These are phyloP conservation scores for Melieria omissa DNA, from an alignment of 2,888 invertebrate species.

Conservation along the genomic window DNA sequence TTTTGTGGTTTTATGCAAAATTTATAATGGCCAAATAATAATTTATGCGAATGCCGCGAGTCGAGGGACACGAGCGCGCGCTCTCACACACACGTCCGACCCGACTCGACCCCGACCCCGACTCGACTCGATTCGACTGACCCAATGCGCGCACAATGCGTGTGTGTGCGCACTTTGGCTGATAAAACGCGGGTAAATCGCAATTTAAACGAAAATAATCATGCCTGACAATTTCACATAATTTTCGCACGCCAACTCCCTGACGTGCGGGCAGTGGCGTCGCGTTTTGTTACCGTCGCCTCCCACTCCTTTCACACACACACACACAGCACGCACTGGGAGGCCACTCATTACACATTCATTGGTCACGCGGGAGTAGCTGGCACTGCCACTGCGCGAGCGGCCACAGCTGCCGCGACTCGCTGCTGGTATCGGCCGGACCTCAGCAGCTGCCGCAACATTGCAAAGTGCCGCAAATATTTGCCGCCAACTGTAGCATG, in stretches of 20 bases:
- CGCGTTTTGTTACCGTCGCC: no score
- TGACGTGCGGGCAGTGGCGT: neutral
- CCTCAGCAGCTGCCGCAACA: neutral
- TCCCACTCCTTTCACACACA: neutral
- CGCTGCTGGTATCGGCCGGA: neutral
- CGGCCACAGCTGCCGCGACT: slow-evolving; percentile 2
- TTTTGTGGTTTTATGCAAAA: slow-evolving; percentile 41
- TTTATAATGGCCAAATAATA: slow-evolving; percentile 42
- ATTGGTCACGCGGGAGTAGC: slow-evolving; percentile 28
- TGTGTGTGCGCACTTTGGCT: neutral
- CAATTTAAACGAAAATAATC: slow-evolving; percentile 35
- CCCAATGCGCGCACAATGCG: slow-evolving; percentile 1
- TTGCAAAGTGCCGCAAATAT: no score
- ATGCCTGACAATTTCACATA: slow-evolving; percentile 45
- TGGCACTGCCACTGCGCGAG: slow-evolving; percentile 5
- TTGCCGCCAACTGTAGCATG: no score
- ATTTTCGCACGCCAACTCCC: slow-evolving; percentile 39
- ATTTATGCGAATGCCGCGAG: slow-evolving; percentile 34
- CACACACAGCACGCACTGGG: neutral
- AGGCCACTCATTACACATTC: slow-evolving; percentile 29
- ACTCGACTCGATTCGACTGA: neutral
- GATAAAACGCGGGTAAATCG: slow-evolving; percentile 34
- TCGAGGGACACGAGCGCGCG: neutral
- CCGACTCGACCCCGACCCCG: neutral
- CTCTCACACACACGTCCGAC: neutral